phyloP scores from a whole-genome alignment of 2,888 invertebrate species.

The Netelia melanura region DNA sequence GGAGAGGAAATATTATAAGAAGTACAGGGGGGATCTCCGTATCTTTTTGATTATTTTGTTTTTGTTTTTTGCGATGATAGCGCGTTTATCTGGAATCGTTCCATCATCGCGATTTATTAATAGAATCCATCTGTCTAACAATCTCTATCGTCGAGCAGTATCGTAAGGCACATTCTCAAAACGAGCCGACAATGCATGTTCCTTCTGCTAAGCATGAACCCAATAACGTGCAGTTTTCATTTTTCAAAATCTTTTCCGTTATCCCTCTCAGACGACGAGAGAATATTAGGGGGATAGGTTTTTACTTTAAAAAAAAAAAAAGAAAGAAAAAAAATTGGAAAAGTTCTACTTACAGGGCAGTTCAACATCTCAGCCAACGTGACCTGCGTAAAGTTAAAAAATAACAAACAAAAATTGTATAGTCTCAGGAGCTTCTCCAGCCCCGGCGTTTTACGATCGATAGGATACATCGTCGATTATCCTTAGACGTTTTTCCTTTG shows the following conservation, averaged over 20 bases:
- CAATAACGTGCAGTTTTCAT: constrained; percentile 40
- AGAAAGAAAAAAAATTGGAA: constrained; percentile 4
- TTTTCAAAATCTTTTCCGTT: background rate
- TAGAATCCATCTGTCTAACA: constrained; percentile 61
- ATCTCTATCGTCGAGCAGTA: constrained; percentile 72
- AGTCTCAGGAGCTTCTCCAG: constrained; percentile 19
- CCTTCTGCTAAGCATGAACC: constrained; percentile 28
- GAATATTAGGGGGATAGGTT: constrained; percentile 48
- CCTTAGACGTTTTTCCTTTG: constrained; percentile 42
- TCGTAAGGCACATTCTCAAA: constrained; percentile 80
- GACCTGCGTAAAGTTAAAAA: constrained; percentile 30
- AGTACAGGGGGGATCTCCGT: background rate
- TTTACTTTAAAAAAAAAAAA: constrained; percentile 7
- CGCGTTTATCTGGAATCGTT: constrained; percentile 10
- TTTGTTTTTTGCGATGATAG: constrained; percentile 12
- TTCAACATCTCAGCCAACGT: constrained; percentile 48
- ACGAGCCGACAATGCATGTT: constrained; percentile 67
- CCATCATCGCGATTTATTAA: constrained; percentile 31
- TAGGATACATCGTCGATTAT: constrained; percentile 13
- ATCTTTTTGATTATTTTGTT: background rate
- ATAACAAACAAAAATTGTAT: constrained; percentile 49
- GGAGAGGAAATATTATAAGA: background rate
- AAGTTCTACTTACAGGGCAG: constrained; percentile 30
- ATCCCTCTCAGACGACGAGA: constrained; percentile 57
- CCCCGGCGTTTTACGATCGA: constrained; percentile 22